A percentile compares a stretch with the other conserved stretches of the same genome.
Evolutionary conservation across 2,797 vertebrate species (phyloP).

Genomic region (Peromyscus aztecus): DNA sequence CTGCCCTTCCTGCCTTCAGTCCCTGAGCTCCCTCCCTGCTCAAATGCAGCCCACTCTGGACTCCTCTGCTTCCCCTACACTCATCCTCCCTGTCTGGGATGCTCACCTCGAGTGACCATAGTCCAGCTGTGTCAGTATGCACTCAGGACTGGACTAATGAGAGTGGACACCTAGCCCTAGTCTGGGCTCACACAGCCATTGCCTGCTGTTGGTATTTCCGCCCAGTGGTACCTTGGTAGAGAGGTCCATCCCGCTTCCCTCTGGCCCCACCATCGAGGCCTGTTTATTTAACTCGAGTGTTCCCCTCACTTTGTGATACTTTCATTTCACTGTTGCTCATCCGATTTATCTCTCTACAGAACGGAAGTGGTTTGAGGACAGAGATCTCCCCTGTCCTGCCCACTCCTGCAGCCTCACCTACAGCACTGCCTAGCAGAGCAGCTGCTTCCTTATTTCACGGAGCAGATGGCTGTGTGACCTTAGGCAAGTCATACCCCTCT

Average conservation of each 20-base stretch:
- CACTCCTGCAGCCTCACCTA: background rate
- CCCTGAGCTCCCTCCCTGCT: background rate
- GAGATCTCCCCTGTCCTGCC: background rate
- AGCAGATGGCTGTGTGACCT: background rate
- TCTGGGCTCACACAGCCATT: no score
- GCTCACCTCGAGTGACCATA: background rate
- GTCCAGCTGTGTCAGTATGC: no score
- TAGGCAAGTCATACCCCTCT: background rate
- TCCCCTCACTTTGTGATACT: background rate
- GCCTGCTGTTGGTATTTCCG: background rate
- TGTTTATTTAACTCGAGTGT: background rate
- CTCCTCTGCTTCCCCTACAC: background rate
- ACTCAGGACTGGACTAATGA: background rate
- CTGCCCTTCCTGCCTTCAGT: no score
- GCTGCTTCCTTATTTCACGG: background rate
- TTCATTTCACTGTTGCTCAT: background rate
- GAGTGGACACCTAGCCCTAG: background rate
- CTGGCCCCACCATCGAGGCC: fast-evolving
- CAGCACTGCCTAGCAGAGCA: background rate
- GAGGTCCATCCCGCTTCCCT: background rate
- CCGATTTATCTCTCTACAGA: background rate
- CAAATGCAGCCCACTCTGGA: background rate
- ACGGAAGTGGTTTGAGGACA: background rate
- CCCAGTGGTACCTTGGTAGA: background rate
- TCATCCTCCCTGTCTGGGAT: background rate